These are phyloP conservation scores for Battus philenor DNA, from an alignment of 1,140 invertebrate species.

Conservation along the genomic window DNA sequence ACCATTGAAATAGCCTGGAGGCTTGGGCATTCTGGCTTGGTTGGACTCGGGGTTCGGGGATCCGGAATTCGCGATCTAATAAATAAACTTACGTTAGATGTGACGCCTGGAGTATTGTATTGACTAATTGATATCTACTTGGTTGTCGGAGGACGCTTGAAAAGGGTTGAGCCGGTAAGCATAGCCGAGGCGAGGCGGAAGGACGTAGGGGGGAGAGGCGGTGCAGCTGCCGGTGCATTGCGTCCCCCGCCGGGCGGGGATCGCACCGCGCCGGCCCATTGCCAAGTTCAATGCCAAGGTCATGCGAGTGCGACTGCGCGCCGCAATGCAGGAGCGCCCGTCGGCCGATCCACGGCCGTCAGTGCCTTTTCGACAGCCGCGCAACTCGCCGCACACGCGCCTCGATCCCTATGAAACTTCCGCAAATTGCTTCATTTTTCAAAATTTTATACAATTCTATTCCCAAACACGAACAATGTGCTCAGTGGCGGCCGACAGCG, in stretches of 20 bases:
- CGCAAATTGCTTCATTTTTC: constrained; percentile 3
- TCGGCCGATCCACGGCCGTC: constrained; percentile 51
- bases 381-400: constrained; percentile 33
- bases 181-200: constrained; percentile 39
- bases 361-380: constrained; percentile 57
- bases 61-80: too few relatives aligned
- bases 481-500: constrained; percentile 22
- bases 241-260: constrained; percentile 27
- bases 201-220: constrained; percentile 46
- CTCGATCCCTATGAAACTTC: neutral
- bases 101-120: too few relatives aligned
- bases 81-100: too few relatives aligned
- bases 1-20: too few relatives aligned
- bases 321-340: constrained; percentile 76
- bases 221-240: constrained; percentile 64
- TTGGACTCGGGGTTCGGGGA: too few relatives aligned
- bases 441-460: neutral
- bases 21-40: too few relatives aligned
- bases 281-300: constrained; percentile 79
- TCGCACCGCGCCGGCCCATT: constrained; percentile 50
- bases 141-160: too few relatives aligned
- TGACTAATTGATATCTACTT: too few relatives aligned
- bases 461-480: constrained; percentile 9
- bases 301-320: constrained; percentile 76
- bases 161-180: constrained; percentile 33